Evolutionary conservation across 1,140 invertebrate genomes (phyloP).

Genomic region (Panagrolaimus sp.): DNA sequence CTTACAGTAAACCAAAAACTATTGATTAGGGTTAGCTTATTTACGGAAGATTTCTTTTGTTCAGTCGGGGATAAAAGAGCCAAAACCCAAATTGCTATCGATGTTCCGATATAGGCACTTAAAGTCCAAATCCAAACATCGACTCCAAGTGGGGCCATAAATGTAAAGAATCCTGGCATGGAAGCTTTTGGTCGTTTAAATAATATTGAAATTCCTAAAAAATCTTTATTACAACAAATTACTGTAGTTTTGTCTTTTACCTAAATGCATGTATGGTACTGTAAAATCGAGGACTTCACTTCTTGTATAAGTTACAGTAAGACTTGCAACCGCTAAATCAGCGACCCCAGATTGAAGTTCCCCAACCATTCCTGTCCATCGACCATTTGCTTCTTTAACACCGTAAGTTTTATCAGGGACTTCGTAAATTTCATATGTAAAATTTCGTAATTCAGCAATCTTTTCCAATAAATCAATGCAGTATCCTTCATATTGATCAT

Average conservation of each 20-base stretch:
- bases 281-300: conserved; percentile 85
- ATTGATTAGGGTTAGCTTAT: conserved; percentile 75
- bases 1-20: conserved; percentile 91
- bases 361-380: conserved; percentile 83
- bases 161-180: conserved; percentile 82
- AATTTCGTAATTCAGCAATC: conserved; percentile 68
- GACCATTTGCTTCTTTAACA: conserved; percentile 65
- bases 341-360: conserved; percentile 75
- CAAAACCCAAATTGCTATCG: conserved; percentile 82
- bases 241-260: conserved; percentile 8
- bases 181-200: conserved; percentile 83
- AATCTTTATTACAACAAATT: background rate
- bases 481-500: conserved; percentile 60
- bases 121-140: conserved; percentile 94
- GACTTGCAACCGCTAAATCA: conserved; percentile 81
- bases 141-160: conserved; percentile 78
- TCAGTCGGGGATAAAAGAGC: conserved; percentile 85
- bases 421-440: conserved; percentile 70
- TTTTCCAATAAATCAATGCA: conserved; percentile 59
- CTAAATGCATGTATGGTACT: conserved; percentile 88
- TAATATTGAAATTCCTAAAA: conserved; percentile 71
- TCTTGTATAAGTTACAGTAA: conserved; percentile 85
- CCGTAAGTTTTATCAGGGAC: conserved; percentile 74
- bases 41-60: conserved; percentile 69
- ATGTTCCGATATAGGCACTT: conserved; percentile 83